Evolutionary conservation across 2,888 invertebrate species (phyloP).

Genomic region (Odontomyia ornata): DNA sequence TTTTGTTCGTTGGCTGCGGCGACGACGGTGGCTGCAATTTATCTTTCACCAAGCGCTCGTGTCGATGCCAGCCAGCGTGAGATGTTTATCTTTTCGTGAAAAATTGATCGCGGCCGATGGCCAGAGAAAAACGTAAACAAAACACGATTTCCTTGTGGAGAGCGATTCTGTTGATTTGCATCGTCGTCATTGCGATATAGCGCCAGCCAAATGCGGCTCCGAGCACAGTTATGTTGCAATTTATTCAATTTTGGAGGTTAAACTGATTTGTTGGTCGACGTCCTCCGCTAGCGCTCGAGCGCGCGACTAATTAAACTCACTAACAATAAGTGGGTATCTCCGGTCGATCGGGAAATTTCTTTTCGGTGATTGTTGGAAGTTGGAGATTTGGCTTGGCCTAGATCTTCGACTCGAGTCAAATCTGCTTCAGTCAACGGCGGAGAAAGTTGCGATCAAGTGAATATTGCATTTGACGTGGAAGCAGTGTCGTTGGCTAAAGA

Average conservation of each 20-base stretch:
- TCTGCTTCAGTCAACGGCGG: not conserved
- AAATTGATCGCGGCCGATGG: slow-evolving; percentile 3
- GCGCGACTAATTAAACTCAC: not conserved
- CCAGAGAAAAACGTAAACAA: slow-evolving; percentile 34
- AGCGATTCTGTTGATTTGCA: not conserved
- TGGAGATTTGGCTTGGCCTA: slow-evolving; percentile 9
- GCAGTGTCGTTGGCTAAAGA: not conserved
- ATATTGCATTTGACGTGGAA: slow-evolving; percentile 14
- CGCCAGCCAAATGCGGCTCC: not conserved
- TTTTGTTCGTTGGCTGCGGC: not conserved
- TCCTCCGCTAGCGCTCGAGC: not conserved
- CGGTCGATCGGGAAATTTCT: slow-evolving; percentile 16
- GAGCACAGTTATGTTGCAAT: not conserved
- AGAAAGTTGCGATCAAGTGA: slow-evolving; percentile 49
- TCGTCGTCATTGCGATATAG: not conserved
- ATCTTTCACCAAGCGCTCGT: not conserved
- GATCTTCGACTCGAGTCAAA: not conserved
- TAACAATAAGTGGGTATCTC: not conserved
- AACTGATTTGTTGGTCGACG: not conserved
- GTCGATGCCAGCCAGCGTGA: not conserved
- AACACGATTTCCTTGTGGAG: slow-evolving; percentile 12
- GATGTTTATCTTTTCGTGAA: not conserved
- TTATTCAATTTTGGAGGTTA: not conserved
- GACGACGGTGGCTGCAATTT: too few species aligned
- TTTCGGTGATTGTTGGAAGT: not conserved